Percentiles rank a stretch among this genome's conserved stretches.
These are phyloP conservation scores for Diarsia brunnea DNA, from an alignment of 2,888 invertebrate species.

Conservation along the genomic window DNA sequence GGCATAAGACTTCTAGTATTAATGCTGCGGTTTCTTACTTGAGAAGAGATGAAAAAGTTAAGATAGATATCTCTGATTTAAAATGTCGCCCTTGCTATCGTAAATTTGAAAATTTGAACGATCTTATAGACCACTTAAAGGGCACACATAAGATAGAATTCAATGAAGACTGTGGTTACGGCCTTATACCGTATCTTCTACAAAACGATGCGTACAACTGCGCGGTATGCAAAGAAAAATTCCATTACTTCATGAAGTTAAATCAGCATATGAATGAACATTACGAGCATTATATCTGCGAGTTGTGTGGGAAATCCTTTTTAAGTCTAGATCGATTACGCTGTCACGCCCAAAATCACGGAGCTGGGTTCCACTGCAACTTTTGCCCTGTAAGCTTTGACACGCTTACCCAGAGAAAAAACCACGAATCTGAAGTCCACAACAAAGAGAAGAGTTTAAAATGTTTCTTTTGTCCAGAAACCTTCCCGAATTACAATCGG, in stretches of 20 bases:
- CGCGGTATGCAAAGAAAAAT: slow-evolving; percentile 79
- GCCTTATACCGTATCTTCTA: slow-evolving; percentile 83
- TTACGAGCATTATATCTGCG: slow-evolving; percentile 83
- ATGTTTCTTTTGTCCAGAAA: slow-evolving; percentile 81
- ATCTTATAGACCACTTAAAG: slow-evolving; percentile 78
- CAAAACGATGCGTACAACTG: slow-evolving; percentile 75
- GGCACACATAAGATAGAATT: slow-evolving; percentile 73
- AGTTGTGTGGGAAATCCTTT: slow-evolving; percentile 85
- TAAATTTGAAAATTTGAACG: slow-evolving; percentile 68
- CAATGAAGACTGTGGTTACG: slow-evolving; percentile 75
- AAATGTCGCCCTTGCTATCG: slow-evolving; percentile 76
- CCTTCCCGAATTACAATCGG: slow-evolving; percentile 77
- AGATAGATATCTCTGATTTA: slow-evolving; percentile 81
- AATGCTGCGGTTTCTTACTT: slow-evolving; percentile 82
- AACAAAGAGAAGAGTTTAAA: slow-evolving; percentile 76
- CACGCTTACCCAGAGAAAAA: slow-evolving; percentile 76
- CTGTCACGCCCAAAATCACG: slow-evolving; percentile 80
- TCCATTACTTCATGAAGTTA: slow-evolving; percentile 84
- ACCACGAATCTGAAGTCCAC: slow-evolving; percentile 79
- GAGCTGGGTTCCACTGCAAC: slow-evolving; percentile 78
- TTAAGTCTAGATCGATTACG: slow-evolving; percentile 81
- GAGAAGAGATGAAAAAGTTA: slow-evolving; percentile 84
- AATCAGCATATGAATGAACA: slow-evolving; percentile 88
- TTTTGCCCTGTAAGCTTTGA: slow-evolving; percentile 79
- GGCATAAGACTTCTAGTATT: slow-evolving; percentile 77